These are phyloP conservation scores for Mycalesis mineus DNA, from an alignment of 2,888 invertebrate genomes.

Conservation along the genomic window DNA sequence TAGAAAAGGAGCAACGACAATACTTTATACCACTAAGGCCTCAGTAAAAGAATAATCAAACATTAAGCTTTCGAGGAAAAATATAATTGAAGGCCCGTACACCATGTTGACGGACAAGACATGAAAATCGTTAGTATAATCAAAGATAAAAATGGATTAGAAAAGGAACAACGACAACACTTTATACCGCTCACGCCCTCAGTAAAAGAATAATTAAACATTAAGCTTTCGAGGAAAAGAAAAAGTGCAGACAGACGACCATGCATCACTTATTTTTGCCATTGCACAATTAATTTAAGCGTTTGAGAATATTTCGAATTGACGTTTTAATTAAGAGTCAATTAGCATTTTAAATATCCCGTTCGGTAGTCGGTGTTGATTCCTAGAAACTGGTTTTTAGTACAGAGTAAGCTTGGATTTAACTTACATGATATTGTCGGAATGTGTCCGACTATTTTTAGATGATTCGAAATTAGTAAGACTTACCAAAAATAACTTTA, in stretches of 20 bases:
- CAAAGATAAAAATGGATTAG: not conserved
- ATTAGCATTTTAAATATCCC: slow-evolving; percentile 45
- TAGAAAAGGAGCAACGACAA: not conserved
- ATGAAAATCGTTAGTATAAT: too few relatives aligned
- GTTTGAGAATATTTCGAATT: slow-evolving; percentile 22
- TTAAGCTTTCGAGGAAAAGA: not conserved
- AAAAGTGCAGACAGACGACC: not conserved
- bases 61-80: not conserved
- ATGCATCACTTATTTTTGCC: not conserved
- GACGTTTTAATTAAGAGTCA: slow-evolving; percentile 40
- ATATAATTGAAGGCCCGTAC: not conserved
- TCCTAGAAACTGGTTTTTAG: slow-evolving; percentile 46
- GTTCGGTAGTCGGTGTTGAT: slow-evolving; percentile 34
- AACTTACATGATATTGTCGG: too few relatives aligned
- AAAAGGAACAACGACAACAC: not conserved
- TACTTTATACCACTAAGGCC: not conserved
- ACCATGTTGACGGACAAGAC: not conserved
- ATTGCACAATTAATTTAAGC: not conserved
- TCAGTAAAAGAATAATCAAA: not conserved
- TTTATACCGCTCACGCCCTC: not conserved
- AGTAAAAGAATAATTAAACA: not conserved
- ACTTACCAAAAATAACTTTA: too few relatives aligned
- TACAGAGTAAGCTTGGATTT: too few relatives aligned
- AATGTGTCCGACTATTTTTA: too few relatives aligned
- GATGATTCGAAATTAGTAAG: too few relatives aligned